phyloP scores from a whole-genome alignment of 2,888 invertebrate species.

The Raillietiella orientalis region DNA sequence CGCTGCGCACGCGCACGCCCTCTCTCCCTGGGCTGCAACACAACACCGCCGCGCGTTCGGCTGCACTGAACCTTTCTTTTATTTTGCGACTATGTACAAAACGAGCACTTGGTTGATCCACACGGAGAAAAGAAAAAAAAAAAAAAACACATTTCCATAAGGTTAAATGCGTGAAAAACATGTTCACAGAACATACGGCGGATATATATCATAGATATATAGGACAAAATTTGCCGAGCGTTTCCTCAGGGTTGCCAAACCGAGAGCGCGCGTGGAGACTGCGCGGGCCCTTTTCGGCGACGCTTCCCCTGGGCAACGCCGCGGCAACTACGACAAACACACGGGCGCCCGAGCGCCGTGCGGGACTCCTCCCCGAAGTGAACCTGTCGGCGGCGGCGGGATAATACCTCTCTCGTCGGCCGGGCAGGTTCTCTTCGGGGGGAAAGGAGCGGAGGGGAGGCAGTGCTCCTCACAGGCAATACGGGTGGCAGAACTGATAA shows the following conservation, averaged over 20 bases:
- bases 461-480: conserved; percentile 28
- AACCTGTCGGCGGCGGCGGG: no score
- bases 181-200: conserved; percentile 85
- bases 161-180: conserved; percentile 3
- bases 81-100: no score
- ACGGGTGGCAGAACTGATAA: conserved; percentile 92
- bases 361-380: no score
- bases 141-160: no score
- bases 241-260: not conserved
- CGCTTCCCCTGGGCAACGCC: not conserved
- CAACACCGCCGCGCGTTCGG: no score
- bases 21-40: no score
- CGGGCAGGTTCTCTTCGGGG: no score
- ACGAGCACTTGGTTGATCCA: no score
- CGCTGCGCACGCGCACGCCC: no score
- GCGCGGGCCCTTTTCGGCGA: not conserved
- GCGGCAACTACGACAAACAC: not conserved
- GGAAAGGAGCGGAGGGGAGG: no score
- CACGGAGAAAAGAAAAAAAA: no score
- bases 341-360: not conserved
- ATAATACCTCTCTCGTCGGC: not conserved
- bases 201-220: conserved; percentile 95
- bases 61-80: no score
- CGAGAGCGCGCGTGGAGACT: not conserved
- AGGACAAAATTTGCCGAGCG: conserved; percentile 33